These are phyloP conservation scores for Himalopsyche japonica DNA, from an alignment of 2,888 invertebrate species.

Conservation along the genomic window DNA sequence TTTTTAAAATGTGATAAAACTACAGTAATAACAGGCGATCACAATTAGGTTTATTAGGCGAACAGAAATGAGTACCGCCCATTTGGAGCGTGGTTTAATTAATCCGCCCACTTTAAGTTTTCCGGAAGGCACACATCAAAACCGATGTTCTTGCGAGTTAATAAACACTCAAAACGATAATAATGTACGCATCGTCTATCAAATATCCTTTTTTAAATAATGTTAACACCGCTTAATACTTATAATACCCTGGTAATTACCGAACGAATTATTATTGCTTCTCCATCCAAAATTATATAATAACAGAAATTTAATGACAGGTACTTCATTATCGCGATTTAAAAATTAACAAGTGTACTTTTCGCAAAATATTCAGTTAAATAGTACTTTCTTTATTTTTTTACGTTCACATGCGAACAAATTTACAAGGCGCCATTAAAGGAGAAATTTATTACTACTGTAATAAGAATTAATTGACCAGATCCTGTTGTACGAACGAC, in stretches of 20 bases:
- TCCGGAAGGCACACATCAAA: conserved; percentile 8
- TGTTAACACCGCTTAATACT: background rate
- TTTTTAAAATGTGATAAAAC: conserved; percentile 34
- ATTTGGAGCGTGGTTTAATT: conserved; percentile 32
- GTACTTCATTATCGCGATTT: no score
- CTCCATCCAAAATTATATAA: no score
- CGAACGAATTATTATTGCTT: no score
- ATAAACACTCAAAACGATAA: background rate
- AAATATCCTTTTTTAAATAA: background rate
- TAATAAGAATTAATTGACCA: conserved; percentile 32
- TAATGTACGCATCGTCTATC: background rate
- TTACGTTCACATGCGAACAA: conserved; percentile 2
- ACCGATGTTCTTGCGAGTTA: background rate
- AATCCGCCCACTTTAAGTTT: conserved; percentile 34
- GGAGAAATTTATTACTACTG: conserved; percentile 26
- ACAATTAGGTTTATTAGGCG: conserved; percentile 37
- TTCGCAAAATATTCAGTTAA: background rate
- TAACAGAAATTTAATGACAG: no score
- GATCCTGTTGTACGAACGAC: conserved; percentile 21
- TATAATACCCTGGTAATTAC: background rate
- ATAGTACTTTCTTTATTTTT: conserved; percentile 7
- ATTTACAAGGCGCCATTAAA: conserved; percentile 3
- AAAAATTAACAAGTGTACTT: no score
- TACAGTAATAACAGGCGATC: conserved; percentile 33
- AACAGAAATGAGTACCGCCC: conserved; percentile 21